Base-by-base conservation (phyloP, 2,888 invertebrate genomes). In the Ectropis crepuscularia region DNA sequence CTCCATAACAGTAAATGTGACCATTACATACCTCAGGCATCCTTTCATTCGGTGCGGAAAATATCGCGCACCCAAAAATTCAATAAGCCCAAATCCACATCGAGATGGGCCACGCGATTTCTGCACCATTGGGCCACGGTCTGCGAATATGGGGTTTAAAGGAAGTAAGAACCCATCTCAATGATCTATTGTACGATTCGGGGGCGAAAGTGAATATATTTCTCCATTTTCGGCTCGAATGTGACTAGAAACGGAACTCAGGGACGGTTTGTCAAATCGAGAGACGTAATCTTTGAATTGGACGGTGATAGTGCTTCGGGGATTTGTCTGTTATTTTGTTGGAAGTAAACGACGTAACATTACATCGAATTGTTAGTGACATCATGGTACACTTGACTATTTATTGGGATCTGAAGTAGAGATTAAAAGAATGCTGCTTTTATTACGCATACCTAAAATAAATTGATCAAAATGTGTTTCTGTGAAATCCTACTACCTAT, bases 151-250 rank as follows among this genome's bases (percentile, higher is more conserved):
- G 75, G 78, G 76, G 67, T 72, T 76, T 65, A 75, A 68, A 74
- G 59, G 63, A 63, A 59, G 59, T 47, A 63, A 63, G 70, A 71
- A 73, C 79, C 64, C 75, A 77, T 78, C 75, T 65, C 74, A 72
- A 74, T 82, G 83, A 85, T 83, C 81, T 83, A 87, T 87, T 81
- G 83, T 82, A 74, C 71, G 75, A 78, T 75, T 72, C 70, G 63
- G 75, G 77, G 71, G 68, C 70, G 74, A 81, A 81, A 83, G 81
- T 83, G 84, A 83, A 85, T 87, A 86, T 85, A 83, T 84, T 81
- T 81, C 68, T 70, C 57, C 67, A 66, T 68, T 70, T 70, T 57
- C 50, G 53, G 53, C 42, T 63, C 57, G 59, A 60, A 61, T 61
- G 57, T 59, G 64, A 65, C 59, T 65, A 54, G 65, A 48, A 61